Conservation (phyloP, 1,140 invertebrate genomes). For the Drosophila jambulina region DNA sequence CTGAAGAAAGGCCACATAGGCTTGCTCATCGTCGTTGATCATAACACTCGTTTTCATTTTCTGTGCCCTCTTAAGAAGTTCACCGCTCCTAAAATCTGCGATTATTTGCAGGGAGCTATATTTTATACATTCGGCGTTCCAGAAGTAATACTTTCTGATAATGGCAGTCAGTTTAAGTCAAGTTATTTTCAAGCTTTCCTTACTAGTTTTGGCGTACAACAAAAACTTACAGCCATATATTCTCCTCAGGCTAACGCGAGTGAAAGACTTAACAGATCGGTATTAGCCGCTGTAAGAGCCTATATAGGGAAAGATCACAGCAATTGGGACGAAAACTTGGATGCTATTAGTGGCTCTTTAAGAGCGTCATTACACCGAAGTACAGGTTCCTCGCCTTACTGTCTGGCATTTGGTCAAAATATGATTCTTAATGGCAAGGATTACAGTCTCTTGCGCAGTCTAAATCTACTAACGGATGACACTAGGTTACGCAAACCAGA, state of each 20-base stretch:
- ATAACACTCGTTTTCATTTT: slow-evolving; percentile 15
- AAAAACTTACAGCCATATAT: neutral
- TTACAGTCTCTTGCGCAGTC: too few species aligned
- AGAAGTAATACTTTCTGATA: slow-evolving; percentile 1
- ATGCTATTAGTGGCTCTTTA: slow-evolving; percentile 9
- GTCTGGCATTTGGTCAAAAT: slow-evolving; percentile 11
- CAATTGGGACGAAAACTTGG: slow-evolving; percentile 20
- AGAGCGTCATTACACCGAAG: slow-evolving; percentile 9
- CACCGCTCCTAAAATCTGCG: slow-evolving; percentile 5
- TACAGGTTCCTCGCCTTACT: slow-evolving; percentile 26
- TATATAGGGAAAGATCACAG: slow-evolving; percentile 25
- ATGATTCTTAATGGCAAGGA: slow-evolving; percentile 27
- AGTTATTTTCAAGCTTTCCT: slow-evolving; percentile 8
- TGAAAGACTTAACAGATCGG: slow-evolving; percentile 9
- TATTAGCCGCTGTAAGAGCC: slow-evolving; percentile 7
- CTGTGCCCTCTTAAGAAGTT: slow-evolving; percentile 12
- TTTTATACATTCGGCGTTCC: neutral
- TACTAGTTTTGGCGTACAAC: neutral
- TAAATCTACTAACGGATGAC: too few species aligned
- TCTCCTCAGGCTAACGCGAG: neutral
- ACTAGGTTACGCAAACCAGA: too few species aligned
- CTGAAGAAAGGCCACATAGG: slow-evolving; percentile 20
- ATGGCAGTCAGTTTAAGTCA: neutral
- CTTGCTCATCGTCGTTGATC: slow-evolving; percentile 15
- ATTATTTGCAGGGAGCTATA: slow-evolving; percentile 2